These are phyloP conservation scores for Neotoma lepida DNA, from an alignment of 2,113 vertebrate genomes.

Conservation along the genomic window DNA sequence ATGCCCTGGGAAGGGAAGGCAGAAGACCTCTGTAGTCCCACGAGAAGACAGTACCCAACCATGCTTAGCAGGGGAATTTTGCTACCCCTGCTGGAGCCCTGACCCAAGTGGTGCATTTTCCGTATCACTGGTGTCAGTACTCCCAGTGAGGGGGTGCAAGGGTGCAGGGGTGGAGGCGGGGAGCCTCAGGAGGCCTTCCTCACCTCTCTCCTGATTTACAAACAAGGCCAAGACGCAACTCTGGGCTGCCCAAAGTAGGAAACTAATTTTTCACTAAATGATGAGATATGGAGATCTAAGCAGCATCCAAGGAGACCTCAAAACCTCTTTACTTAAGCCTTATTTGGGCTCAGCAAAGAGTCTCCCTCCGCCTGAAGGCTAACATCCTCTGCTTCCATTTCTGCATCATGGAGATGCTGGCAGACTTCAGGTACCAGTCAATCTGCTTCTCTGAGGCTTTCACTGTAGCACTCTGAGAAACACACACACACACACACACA, in stretches of 20 bases:
- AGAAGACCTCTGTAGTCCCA: neutral
- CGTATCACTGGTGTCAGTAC: neutral
- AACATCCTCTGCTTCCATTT: neutral
- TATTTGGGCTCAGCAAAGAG: neutral
- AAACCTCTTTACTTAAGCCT: neutral
- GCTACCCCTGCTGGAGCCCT: neutral
- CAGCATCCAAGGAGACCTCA: neutral
- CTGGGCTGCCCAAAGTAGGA: neutral
- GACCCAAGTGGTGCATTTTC: neutral
- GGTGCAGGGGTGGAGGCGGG: neutral
- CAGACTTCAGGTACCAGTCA: neutral
- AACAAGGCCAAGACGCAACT: slow-evolving; percentile 45
- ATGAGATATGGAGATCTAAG: slow-evolving; percentile 5
- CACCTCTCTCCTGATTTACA: slow-evolving; percentile 4
- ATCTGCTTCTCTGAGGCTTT: slow-evolving; percentile 11
- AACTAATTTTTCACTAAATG: neutral
- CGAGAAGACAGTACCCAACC: neutral
- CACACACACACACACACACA: neutral
- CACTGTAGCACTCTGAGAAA: neutral
- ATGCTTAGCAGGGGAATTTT: neutral
- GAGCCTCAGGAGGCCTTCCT: slow-evolving; percentile 4
- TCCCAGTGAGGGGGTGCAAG: neutral
- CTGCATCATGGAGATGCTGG: neutral
- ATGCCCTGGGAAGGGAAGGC: neutral
- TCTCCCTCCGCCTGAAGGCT: neutral